Evolutionary conservation across 2,888 invertebrate species (phyloP).

Genomic region (Ochropleura plecta): DNA sequence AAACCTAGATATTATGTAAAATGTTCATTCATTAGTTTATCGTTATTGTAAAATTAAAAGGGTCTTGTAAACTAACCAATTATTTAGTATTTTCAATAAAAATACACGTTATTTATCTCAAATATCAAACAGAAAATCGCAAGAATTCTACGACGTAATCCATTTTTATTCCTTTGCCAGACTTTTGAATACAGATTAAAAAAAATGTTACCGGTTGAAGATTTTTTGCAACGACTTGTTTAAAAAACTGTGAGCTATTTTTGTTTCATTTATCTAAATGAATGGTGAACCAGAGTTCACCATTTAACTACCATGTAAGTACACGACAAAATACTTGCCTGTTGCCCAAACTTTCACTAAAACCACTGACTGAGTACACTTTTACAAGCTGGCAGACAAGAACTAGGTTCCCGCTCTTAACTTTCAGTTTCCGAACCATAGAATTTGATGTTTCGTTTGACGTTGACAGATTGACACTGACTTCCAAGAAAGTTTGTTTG

Average conservation of each 20-base stretch:
- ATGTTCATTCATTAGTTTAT: neutral
- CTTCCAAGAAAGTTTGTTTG: neutral
- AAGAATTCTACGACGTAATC: constrained; percentile 22
- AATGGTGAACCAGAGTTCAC: neutral
- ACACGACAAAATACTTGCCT: neutral
- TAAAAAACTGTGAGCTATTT: neutral
- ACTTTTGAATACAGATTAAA: constrained; percentile 41
- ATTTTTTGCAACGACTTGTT: neutral
- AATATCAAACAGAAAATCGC: constrained; percentile 5
- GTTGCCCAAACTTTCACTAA: neutral
- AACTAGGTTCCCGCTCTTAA: neutral
- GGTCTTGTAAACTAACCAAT: constrained; percentile 5
- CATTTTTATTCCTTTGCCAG: constrained; percentile 50
- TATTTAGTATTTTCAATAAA: constrained; percentile 9
- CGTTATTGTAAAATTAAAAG: neutral
- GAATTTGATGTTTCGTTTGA: neutral
- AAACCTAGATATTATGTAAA: constrained; percentile 31
- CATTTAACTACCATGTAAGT: neutral
- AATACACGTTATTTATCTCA: constrained; percentile 4
- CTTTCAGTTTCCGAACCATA: constrained; percentile 13
- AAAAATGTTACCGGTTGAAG: neutral
- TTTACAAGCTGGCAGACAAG: constrained; percentile 4
- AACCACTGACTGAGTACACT: neutral
- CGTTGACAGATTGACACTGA: neutral
- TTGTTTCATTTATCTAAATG: no score